A percentile compares a stretch with the other conserved stretches of the same genome.
Evolutionary conservation across 1,140 invertebrate genomes (phyloP).

Genomic region (Bombus turneri): DNA sequence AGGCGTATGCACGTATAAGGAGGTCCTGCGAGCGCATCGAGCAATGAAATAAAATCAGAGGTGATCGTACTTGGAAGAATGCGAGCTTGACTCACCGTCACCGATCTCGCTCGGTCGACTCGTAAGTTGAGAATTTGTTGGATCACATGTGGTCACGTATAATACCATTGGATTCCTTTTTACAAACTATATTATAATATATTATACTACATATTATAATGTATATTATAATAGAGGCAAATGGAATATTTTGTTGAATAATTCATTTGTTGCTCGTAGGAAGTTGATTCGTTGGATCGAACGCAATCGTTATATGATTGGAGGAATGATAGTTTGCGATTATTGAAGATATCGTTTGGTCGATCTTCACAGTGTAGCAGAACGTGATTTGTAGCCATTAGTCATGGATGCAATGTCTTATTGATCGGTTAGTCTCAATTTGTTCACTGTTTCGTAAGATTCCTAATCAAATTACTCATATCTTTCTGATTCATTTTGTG

Average conservation of each 20-base stretch:
- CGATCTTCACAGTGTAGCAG: not conserved
- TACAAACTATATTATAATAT: not conserved
- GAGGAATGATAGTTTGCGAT: not conserved
- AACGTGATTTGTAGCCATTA: not conserved
- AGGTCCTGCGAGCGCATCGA: slow-evolving; percentile 12
- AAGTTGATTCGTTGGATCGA: not conserved
- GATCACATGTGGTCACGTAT: not conserved
- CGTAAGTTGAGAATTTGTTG: not conserved
- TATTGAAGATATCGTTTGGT: not conserved
- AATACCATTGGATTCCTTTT: not conserved
- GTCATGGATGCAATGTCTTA: not conserved
- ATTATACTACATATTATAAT: no score
- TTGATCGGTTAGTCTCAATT: not conserved
- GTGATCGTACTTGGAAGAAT: slow-evolving; percentile 55
- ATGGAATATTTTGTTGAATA: not conserved
- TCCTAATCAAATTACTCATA: not conserved
- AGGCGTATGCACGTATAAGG: slow-evolving; percentile 29
- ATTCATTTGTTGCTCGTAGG: not conserved
- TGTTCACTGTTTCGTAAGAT: not conserved
- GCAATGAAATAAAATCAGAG: slow-evolving; percentile 48
- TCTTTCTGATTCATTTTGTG: not conserved
- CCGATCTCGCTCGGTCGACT: not conserved
- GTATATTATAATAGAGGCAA: not conserved
- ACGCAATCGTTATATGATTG: not conserved
- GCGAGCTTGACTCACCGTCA: slow-evolving; percentile 50